Percentiles rank a stretch among this genome's conserved stretches.
Evolutionary conservation across 1,140 invertebrate species (phyloP).

Genomic region (Sarcophaga bullata): DNA sequence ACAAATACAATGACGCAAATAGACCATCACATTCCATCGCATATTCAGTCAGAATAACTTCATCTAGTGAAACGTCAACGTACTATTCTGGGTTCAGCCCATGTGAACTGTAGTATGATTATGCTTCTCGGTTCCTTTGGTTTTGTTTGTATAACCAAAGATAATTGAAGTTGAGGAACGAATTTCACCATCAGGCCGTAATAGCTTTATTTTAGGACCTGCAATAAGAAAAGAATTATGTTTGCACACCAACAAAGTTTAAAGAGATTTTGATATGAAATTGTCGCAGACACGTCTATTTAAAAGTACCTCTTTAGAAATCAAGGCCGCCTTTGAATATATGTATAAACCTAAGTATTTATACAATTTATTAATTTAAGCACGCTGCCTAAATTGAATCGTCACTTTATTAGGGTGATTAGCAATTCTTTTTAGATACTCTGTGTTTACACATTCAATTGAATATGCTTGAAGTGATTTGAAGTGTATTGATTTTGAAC

Average conservation of each 20-base stretch:
- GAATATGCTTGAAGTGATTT: background rate
- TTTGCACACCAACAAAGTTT: no score
- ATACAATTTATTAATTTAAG: background rate
- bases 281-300: background rate
- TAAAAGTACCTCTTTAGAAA: background rate
- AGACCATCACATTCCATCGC: no score
- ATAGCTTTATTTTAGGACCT: no score
- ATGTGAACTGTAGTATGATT: no score
- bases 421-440: background rate
- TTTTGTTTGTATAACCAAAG: no score
- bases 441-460: slow-evolving; percentile 13
- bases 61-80: no score
- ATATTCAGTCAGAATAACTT: no score
- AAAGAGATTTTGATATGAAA: background rate
- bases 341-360: background rate
- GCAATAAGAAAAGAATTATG: no score
- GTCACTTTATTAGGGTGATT: slow-evolving; percentile 4
- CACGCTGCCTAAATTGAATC: background rate
- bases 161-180: no score
- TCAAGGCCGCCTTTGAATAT: background rate
- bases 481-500: background rate
- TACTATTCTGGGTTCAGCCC: no score
- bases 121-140: no score
- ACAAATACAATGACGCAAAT: no score
- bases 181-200: background rate